Evolutionary conservation across 1,140 invertebrate genomes (phyloP), one percentile per base, ranked within the genome.

Genomic region (Ptiloglossa arizonensis): DNA sequence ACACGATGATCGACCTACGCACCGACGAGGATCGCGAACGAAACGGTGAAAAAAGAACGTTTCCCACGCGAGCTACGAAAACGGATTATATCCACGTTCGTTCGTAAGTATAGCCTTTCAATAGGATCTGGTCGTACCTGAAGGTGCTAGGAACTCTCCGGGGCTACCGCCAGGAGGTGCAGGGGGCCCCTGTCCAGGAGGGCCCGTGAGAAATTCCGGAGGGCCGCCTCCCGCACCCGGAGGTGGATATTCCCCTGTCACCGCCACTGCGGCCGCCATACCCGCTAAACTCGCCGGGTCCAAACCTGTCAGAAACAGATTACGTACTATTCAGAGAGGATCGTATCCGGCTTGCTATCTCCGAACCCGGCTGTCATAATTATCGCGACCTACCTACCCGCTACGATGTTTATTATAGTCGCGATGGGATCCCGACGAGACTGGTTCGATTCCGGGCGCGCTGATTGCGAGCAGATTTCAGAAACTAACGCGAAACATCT

Each of bases 251-350:
- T 95, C 95, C 80, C 94, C 94, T 83, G 94, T 93, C 91, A 86
- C 94, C 91, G 86, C 93, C 90, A 92, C 95, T 94, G 87, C 95
- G 92, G 90, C 94, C 92, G 77, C 94, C 94, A 95, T 95, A 64
- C 94, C 94, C 84, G 95, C 94, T 87, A 95, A 94, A 75, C 94
- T 95, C 67, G 94, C 93, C 54, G 93, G 92, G 90, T 95, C 95
- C 86, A 95, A 94, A 93, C 95, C 95, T 88, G 95, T 94, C 85
- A 95, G 94, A 88, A 92, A 91, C 86, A 91, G 79, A 90, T 91
- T 89, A 79, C 88, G 87, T 88, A 92, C 90, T 90, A 69, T 86
- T 92, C 87, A 91, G 86, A 86, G 84, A 90, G 87, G 79, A 87
- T 90, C 87, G 86, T 87, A 90, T 86, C 86, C 88, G 82, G 75